A percentile compares a stretch with the other conserved stretches of the same genome.
Conservation (phyloP, 2,113 vertebrate species). For the Ophiodon elongatus region DNA sequence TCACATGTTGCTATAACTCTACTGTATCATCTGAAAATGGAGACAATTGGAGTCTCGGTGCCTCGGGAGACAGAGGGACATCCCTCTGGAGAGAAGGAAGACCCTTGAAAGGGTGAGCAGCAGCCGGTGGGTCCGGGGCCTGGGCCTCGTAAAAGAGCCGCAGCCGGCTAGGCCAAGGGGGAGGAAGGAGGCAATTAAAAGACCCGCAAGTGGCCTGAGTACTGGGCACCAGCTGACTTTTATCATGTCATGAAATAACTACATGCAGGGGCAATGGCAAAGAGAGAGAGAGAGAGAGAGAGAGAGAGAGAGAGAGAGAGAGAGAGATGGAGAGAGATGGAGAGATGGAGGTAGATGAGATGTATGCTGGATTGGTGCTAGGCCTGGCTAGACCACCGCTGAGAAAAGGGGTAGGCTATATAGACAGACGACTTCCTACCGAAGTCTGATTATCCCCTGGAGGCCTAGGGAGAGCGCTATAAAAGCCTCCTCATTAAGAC, state of each 20-base stretch:
- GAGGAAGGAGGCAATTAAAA: conserved; percentile 95
- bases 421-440: conserved; percentile 97
- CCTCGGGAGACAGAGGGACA: conserved; percentile 51
- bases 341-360: conserved; percentile 31
- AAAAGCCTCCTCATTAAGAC: conserved; percentile 85
- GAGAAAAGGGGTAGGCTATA: conserved; percentile 90
- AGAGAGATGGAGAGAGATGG: conserved; percentile 1
- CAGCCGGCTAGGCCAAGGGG: conserved; percentile 72
- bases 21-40: conserved; percentile 31
- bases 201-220: conserved; percentile 87
- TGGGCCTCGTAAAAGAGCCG: conserved; percentile 87
- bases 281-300: conserved; percentile 10
- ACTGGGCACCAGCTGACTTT: conserved; percentile 90
- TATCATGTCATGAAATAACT: conserved; percentile 90
- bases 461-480: conserved; percentile 75
- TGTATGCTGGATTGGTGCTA: conserved; percentile 18
- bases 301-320: conserved; percentile 55
- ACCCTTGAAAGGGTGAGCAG: conserved; percentile 64
- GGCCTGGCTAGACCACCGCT: conserved; percentile 90
- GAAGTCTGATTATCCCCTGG: conserved; percentile 84
- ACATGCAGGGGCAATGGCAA: conserved; percentile 87
- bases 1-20: conserved; percentile 2
- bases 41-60: conserved; percentile 28
- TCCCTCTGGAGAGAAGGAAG: conserved; percentile 61
- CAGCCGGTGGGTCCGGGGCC: conserved; percentile 73